Percentiles rank a stretch among this genome's conserved stretches.
phyloP scores from a whole-genome alignment of 2,113 vertebrate species.

The Petroica traversi region DNA sequence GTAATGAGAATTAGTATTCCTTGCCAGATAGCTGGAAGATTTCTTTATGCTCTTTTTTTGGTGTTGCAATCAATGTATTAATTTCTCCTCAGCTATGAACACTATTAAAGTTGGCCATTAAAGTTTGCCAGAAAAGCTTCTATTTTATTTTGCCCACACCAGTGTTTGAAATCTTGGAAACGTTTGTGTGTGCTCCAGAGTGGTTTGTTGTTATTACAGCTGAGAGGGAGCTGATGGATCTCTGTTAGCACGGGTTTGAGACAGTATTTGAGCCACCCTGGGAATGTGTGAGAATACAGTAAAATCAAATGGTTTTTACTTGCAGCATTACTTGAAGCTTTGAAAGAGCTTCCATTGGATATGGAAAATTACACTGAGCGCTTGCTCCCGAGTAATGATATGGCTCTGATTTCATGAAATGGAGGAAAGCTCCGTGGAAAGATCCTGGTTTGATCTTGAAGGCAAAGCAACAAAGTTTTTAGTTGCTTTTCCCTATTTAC shows the following conservation, averaged over 20 bases:
- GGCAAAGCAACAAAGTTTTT: neutral
- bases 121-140: neutral
- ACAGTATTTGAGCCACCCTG: neutral
- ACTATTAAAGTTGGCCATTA: neutral
- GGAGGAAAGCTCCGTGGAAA: rapidly evolving
- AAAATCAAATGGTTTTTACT: neutral
- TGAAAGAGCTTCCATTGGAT: neutral
- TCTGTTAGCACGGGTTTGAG: neutral
- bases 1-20: neutral
- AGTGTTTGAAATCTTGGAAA: neutral
- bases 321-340: neutral
- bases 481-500: neutral
- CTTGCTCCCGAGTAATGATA: neutral
- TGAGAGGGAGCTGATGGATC: neutral
- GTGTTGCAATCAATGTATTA: neutral
- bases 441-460: neutral
- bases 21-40: neutral
- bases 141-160: neutral
- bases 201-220: neutral
- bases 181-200: neutral
- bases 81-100: neutral
- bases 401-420: neutral
- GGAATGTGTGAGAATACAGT: neutral
- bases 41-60: neutral
- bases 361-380: neutral